Evolutionary conservation across 1,140 invertebrate species (phyloP).

Genomic region (Leptinotarsa defecta): DNA sequence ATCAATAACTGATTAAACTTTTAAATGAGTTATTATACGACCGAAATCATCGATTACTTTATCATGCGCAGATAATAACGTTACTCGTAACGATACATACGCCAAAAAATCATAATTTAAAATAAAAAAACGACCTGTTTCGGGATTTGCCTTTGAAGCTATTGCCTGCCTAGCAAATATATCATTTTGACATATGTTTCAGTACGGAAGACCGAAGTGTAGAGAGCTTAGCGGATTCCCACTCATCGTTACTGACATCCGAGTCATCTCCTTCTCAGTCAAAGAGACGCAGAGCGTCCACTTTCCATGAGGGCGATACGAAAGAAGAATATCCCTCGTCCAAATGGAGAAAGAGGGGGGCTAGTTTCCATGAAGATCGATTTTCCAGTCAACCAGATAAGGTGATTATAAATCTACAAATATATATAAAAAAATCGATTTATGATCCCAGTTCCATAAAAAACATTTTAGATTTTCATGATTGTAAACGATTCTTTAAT

Average conservation of each 20-base stretch:
- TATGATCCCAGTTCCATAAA: too few species aligned
- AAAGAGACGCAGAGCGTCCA: constrained; percentile 59
- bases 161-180: too few species aligned
- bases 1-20: too few species aligned
- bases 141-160: too few species aligned
- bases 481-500: too few species aligned
- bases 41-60: too few species aligned
- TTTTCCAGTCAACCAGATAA: neutral
- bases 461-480: too few species aligned
- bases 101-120: too few species aligned
- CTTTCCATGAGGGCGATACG: constrained; percentile 59
- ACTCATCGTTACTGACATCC: constrained; percentile 42
- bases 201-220: constrained; percentile 37
- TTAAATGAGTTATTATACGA: too few species aligned
- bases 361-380: constrained; percentile 59
- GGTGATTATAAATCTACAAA: neutral
- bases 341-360: constrained; percentile 55
- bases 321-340: constrained; percentile 53
- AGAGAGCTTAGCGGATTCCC: constrained; percentile 46
- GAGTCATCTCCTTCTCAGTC: constrained; percentile 45
- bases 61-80: too few species aligned
- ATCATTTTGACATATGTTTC: constrained; percentile 23
- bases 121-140: too few species aligned
- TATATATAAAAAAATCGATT: neutral
- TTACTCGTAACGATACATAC: too few species aligned